Conservation (phyloP, 1,140 invertebrate genomes). For the Caerostris extrusa region DNA sequence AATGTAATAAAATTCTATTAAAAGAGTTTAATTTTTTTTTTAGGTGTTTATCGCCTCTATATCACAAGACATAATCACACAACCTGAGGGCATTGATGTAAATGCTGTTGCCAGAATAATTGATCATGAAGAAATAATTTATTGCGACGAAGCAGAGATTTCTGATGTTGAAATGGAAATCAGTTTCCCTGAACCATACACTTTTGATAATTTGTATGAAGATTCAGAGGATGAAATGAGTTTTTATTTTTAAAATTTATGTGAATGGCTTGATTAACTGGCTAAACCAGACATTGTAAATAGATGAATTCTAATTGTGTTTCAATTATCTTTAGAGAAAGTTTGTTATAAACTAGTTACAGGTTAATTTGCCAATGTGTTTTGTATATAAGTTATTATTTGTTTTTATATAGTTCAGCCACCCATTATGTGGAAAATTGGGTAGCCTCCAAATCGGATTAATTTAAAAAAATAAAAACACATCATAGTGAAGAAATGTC, state of each 20-base stretch:
- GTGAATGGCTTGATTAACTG: background rate
- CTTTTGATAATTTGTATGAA: constrained; percentile 46
- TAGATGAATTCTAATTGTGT: too few species aligned
- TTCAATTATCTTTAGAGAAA: too few species aligned
- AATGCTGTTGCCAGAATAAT: constrained; percentile 25
- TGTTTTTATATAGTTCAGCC: too few species aligned
- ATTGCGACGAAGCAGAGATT: background rate
- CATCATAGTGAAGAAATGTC: too few species aligned
- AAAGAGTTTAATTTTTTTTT: constrained; percentile 14
- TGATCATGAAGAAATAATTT: constrained; percentile 12
- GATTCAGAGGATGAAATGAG: background rate
- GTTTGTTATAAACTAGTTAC: too few species aligned
- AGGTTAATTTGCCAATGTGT: too few species aligned
- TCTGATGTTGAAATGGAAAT: background rate
- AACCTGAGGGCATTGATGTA: background rate
- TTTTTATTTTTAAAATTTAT: background rate
- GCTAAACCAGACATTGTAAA: too few species aligned
- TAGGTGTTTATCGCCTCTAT: constrained; percentile 26
- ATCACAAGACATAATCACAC: background rate
- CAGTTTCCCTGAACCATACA: constrained; percentile 21
- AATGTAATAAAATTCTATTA: background rate
- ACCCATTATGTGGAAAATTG: too few species aligned
- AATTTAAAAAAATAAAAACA: too few species aligned
- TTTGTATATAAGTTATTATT: too few species aligned
- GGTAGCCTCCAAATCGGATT: too few species aligned